These are phyloP conservation scores for Drosophila pallidifrons DNA, from an alignment of 1,140 invertebrate genomes.

Conservation along the genomic window DNA sequence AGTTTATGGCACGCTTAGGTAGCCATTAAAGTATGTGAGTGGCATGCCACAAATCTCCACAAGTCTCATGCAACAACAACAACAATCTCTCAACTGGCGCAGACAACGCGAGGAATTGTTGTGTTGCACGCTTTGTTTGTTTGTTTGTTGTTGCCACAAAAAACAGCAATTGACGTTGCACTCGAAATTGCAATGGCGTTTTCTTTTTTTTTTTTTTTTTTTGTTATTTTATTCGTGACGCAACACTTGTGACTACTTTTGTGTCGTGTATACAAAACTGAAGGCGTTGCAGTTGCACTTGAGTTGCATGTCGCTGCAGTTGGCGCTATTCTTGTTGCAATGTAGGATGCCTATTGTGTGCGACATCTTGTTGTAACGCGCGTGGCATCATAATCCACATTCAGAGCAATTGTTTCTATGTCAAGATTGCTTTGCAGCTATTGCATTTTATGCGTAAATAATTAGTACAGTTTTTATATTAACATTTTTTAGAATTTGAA, in stretches of 20 bases:
- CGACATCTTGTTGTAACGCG: slow-evolving; percentile 35
- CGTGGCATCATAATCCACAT: slow-evolving; percentile 59
- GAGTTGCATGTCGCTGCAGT: slow-evolving; percentile 42
- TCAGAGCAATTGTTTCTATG: slow-evolving; percentile 36
- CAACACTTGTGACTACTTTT: slow-evolving; percentile 37
- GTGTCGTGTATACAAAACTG: slow-evolving; percentile 24
- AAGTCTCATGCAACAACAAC: too few species aligned
- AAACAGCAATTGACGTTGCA: slow-evolving; percentile 10
- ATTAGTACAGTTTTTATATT: too few species aligned
- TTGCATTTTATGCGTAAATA: background rate
- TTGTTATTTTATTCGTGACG: slow-evolving; percentile 2
- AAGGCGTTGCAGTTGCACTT: slow-evolving; percentile 59
- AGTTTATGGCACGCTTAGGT: slow-evolving; percentile 68
- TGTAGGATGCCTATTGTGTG: slow-evolving; percentile 37
- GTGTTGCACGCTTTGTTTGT: background rate
- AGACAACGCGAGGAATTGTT: slow-evolving; percentile 26
- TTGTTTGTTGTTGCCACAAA: slow-evolving; percentile 7
- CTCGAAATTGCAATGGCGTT: slow-evolving; percentile 13
- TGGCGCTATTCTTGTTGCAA: slow-evolving; percentile 44
- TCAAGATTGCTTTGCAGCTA: too few species aligned
- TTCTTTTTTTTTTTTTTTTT: background rate
- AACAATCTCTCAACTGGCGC: background rate
- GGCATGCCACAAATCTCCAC: slow-evolving; percentile 60
- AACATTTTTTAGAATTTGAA: background rate
- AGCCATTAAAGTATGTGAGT: slow-evolving; percentile 60